Base-by-base conservation (phyloP, 2,113 vertebrate species). In the Lates calcarifer region DNA sequence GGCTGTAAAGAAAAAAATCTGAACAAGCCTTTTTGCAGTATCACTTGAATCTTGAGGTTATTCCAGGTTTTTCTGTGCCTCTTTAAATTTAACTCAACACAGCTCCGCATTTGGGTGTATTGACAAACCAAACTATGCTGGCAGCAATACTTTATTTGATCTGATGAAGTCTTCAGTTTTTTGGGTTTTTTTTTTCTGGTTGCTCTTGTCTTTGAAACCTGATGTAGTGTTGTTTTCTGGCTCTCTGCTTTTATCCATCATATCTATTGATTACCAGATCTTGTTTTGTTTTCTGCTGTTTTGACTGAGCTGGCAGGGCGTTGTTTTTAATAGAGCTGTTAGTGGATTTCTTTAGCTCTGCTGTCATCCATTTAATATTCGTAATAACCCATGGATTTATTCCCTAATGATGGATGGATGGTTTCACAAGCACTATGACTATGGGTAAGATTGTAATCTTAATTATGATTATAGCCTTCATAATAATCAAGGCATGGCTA, bases 311-410 rank as follows among this genome's bases (percentile, higher is more conserved):
- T 71, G 28, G 37, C 55, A 65, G 31, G 49, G 28, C 0, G 24
- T 41, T 49, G 53, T 63, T 79, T 85, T 77, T 55, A 81, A 85
- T 68, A 72, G 39, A 81, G 63, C 74, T 75, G 60, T 51, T 56
- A 33, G 55, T 56, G 55, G 56, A 72, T 81, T 49, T 75, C 28
- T 69, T 73, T 29, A 37, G 43, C 39, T 65, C 39, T 28, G 2
- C 55, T 70, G n/a, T 58, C 69, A 18, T 51, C 17, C 28, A 71
- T 55, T 79, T 79, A 69, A 65, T 75, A 66, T 60, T 72, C 53
- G 55, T 53, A 55, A 24, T 67, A 56, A 72, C 63, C 13, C 31
- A 33, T 28, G 13, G 31, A 70, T 37, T 53, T 61, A 39, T 29
- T 77, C 26, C 22, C 10, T 13, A 28, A 51, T 24, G 45, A 55